Conservation (phyloP, 2,888 invertebrate species). For the Meteorus colon region DNA sequence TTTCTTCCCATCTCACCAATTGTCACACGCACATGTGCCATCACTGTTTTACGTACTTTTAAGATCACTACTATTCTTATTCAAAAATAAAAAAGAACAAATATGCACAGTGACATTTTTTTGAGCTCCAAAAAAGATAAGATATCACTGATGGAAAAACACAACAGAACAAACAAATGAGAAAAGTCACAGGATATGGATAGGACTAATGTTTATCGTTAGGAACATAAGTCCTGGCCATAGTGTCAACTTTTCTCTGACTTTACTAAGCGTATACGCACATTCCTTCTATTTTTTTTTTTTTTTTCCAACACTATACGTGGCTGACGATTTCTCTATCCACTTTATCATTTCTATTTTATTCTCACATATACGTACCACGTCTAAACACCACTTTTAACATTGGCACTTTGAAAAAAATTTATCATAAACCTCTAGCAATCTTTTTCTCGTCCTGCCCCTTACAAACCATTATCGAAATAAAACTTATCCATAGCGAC, state of each 20-base stretch:
- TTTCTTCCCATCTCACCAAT: too few relatives aligned
- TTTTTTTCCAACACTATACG: conserved; percentile 14
- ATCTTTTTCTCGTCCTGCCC: conserved; percentile 30
- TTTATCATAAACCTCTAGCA: background rate
- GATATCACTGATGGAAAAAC: conserved; percentile 7
- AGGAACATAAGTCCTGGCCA: background rate
- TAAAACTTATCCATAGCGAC: conserved; percentile 53
- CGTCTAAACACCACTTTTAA: conserved; percentile 41
- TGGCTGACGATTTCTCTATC: background rate
- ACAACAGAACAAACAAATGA: background rate
- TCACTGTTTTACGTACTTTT: conserved; percentile 1
- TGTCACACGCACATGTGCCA: background rate
- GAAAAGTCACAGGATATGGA: background rate
- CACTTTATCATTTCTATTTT: background rate
- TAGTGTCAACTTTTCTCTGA: background rate
- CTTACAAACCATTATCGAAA: conserved; percentile 51
- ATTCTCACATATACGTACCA: conserved; percentile 21
- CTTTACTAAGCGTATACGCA: background rate
- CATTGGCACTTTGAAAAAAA: conserved; percentile 62
- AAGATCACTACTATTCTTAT: background rate
- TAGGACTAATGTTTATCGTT: background rate
- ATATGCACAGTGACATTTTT: conserved; percentile 17
- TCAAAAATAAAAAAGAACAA: conserved; percentile 15
- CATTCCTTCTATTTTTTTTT: conserved; percentile 5
- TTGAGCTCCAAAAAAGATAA: conserved; percentile 4